phyloP scores from a whole-genome alignment of 2,113 vertebrate species.

The Microtus pennsylvanicus region DNA sequence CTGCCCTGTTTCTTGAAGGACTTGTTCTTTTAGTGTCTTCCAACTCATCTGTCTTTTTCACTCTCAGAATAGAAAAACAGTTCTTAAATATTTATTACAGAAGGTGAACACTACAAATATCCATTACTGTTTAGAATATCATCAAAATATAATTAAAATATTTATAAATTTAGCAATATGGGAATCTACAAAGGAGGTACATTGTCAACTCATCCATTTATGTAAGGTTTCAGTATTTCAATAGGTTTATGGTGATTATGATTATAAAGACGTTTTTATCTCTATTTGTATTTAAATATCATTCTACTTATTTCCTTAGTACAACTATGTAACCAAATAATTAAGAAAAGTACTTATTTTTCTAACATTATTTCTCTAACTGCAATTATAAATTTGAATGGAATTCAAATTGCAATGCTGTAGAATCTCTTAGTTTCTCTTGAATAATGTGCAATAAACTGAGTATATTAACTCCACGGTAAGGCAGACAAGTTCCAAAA shows the following conservation, averaged over 20 bases:
- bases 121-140: neutral
- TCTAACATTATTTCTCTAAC: neutral
- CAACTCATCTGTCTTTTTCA: neutral
- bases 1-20: no score
- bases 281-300: neutral
- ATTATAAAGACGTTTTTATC: neutral
- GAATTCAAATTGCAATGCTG: neutral
- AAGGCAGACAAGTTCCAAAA: neutral
- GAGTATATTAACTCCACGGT: neutral
- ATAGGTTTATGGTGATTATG: neutral
- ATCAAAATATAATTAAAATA: neutral
- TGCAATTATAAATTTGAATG: neutral
- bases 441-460: neutral
- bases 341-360: neutral
- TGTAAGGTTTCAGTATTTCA: neutral
- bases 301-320: neutral
- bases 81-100: neutral
- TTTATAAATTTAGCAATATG: neutral
- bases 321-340: neutral
- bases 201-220: neutral
- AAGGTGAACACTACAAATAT: neutral
- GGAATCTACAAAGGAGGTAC: neutral
- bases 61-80: neutral
- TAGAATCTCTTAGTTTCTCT: neutral
- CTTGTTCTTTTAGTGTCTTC: neutral